Evolutionary conservation across 2,797 vertebrate genomes (phyloP).

Genomic region (Echeneis naucrates): DNA sequence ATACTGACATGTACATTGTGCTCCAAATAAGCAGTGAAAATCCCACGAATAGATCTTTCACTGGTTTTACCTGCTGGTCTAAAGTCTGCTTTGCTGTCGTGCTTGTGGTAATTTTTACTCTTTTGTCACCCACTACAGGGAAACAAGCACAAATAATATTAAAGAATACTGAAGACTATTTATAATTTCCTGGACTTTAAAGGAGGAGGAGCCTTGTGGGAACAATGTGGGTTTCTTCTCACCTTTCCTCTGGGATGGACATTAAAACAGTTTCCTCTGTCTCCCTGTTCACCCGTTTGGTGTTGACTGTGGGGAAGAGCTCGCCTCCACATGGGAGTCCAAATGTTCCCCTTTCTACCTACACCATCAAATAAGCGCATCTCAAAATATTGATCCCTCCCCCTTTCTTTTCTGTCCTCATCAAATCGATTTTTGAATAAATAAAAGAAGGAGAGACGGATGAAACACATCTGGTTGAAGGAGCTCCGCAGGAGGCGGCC

Average conservation of each 20-base stretch:
- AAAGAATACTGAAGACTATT: neutral
- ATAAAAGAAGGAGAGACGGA: constrained; percentile 17
- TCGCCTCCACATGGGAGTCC: neutral
- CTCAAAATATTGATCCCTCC: constrained; percentile 45
- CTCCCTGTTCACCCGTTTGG: neutral
- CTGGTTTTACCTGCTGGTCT: neutral
- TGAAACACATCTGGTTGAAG: constrained; percentile 14
- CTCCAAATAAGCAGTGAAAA: no score
- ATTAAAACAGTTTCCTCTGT: neutral
- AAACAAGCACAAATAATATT: neutral
- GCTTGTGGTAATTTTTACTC: neutral
- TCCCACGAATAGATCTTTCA: neutral
- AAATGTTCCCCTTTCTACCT: neutral
- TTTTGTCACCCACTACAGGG: neutral
- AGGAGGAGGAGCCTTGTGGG: neutral
- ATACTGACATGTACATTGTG: no score
- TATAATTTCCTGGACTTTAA: constrained; percentile 1
- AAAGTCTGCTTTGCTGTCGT: neutral
- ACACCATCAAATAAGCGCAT: neutral
- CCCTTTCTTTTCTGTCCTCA: no score
- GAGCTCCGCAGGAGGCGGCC: constrained; percentile 48
- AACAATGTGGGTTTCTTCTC: neutral
- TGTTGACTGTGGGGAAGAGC: neutral
- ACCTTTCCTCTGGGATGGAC: neutral
- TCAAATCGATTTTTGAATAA: constrained; percentile 9